Evolutionary conservation across 64 coral and sea anemone genomes (phyloP).

Genomic region (Porites lutea): DNA sequence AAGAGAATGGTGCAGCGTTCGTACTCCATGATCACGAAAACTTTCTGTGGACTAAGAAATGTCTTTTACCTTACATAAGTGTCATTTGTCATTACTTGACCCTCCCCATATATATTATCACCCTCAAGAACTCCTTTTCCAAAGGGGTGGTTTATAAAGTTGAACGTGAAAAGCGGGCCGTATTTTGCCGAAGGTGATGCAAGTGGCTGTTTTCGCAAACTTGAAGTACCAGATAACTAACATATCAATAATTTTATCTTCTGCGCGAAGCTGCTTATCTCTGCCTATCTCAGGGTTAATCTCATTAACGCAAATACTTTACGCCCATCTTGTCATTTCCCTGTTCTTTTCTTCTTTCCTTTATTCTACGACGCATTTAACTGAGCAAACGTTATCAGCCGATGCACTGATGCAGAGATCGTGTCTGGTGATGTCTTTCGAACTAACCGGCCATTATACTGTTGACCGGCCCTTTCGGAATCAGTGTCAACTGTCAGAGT

Average conservation of each 20-base stretch:
- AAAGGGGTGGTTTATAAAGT: too few species aligned
- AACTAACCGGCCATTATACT: neutral
- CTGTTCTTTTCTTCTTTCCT: neutral
- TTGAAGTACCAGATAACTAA: too few species aligned
- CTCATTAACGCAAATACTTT: neutral
- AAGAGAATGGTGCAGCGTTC: neutral
- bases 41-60: neutral
- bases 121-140: neutral
- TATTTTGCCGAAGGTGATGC: too few species aligned
- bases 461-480: slow-evolving; percentile 10
- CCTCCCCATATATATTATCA: neutral
- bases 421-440: neutral
- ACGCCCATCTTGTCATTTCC: neutral
- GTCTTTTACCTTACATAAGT: too few species aligned
- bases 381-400: neutral
- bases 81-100: too few species aligned
- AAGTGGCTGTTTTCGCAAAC: too few species aligned
- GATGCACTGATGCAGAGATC: too few species aligned
- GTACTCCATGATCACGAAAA: neutral
- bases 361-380: neutral
- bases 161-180: too few species aligned
- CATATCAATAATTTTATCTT: too few species aligned
- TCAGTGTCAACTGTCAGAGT: too few species aligned
- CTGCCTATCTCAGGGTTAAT: neutral
- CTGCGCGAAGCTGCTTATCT: neutral